Percentiles rank a stretch among this genome's conserved stretches.
phyloP scores from a whole-genome alignment of 2,797 vertebrate genomes.

The Denticeps clupeoides region DNA sequence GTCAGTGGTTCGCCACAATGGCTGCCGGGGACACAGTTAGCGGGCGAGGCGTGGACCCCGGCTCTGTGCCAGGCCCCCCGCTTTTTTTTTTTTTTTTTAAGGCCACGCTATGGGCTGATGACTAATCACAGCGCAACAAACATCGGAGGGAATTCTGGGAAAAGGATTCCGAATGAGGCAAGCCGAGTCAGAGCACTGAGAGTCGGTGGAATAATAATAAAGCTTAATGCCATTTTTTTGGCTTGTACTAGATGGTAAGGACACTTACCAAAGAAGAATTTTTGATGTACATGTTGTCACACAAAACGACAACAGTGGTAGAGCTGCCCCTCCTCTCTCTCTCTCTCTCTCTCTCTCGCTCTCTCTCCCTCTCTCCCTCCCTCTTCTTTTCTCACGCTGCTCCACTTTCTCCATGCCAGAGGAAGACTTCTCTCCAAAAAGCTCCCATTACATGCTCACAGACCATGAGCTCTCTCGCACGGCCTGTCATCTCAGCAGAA shows the following conservation, averaged over 20 bases:
- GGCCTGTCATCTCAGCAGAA: conserved; percentile 45
- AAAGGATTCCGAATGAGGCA: conserved; percentile 53
- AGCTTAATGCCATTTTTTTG: conserved; percentile 25
- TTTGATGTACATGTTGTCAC: background rate
- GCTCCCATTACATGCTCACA: conserved; percentile 30
- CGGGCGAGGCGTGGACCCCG: conserved; percentile 50
- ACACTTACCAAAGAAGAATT: too few species aligned
- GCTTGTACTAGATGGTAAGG: too few species aligned
- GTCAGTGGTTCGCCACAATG: conserved; percentile 67
- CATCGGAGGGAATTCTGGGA: conserved; percentile 46
- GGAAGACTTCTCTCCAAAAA: conserved; percentile 13
- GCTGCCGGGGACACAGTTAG: conserved; percentile 53
- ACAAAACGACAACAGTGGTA: conserved; percentile 4
- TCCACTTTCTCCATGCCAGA: conserved; percentile 18
- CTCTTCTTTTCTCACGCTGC: conserved; percentile 28
- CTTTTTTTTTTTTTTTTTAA: conserved; percentile 43
- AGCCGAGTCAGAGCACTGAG: conserved; percentile 53
- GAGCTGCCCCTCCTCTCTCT: background rate
- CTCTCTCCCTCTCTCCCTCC: conserved; percentile 9
- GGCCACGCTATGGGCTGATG: conserved; percentile 49
- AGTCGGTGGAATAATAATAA: conserved; percentile 53
- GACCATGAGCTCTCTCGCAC: conserved; percentile 5
- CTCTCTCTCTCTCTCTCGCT: conserved; percentile 3
- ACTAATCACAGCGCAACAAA: conserved; percentile 51
- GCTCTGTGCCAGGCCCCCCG: conserved; percentile 55